Percentiles rank a stretch among this genome's conserved stretches.
phyloP scores from a whole-genome alignment of 2,113 vertebrate genomes.

The Anoplopoma fimbria region DNA sequence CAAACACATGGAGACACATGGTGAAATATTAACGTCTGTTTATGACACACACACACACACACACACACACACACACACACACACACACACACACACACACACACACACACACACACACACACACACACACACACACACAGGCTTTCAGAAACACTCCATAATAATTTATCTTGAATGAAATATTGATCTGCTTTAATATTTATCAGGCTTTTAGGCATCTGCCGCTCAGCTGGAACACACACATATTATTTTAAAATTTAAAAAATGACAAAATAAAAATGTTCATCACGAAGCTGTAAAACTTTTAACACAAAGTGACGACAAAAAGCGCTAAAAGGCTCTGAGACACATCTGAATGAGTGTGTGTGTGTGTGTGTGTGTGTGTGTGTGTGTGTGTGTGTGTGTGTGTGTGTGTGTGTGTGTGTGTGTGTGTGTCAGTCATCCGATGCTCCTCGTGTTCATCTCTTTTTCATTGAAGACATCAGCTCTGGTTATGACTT shows the following conservation, averaged over 20 bases:
- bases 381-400: slow-evolving; percentile 3
- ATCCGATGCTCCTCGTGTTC: neutral
- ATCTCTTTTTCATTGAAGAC: slow-evolving; percentile 44
- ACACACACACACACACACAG: neutral
- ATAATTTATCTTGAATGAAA: slow-evolving; percentile 3
- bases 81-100: slow-evolving; percentile 22
- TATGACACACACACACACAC: slow-evolving; percentile 1
- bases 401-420: neutral
- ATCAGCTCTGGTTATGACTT: slow-evolving; percentile 19
- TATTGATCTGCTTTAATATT: neutral
- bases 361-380: neutral
- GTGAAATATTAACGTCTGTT: too few species aligned
- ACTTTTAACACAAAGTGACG: slow-evolving; percentile 42
- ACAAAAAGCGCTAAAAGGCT: neutral
- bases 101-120: slow-evolving; percentile 18
- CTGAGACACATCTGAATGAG: neutral
- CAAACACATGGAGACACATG: slow-evolving; percentile 17
- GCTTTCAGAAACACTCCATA: slow-evolving; percentile 1
- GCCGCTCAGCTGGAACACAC: neutral
- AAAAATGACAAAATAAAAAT: neutral
- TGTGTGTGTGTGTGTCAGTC: neutral
- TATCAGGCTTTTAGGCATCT: neutral
- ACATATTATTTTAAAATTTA: neutral
- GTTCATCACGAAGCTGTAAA: slow-evolving; percentile 20
- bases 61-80: slow-evolving; percentile 24